Conservation (phyloP, 1,140 invertebrate genomes). For the Gyrodactylus salaris region DNA sequence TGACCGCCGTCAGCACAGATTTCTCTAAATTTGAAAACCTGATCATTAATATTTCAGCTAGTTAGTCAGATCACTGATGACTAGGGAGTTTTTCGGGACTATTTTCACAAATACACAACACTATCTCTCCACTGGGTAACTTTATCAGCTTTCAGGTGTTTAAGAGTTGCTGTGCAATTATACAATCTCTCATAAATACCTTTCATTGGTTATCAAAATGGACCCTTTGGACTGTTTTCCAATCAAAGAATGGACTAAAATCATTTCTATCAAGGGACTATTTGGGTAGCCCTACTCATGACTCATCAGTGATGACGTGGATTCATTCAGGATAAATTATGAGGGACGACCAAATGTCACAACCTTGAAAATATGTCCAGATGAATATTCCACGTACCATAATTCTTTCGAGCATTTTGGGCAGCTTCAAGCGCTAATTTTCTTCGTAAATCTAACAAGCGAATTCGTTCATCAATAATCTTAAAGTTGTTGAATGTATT, state of each 20-base stretch:
- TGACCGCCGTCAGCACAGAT: no score
- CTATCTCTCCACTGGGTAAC: no score
- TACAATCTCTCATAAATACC: no score
- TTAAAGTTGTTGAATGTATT: neutral
- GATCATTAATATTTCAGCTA: no score
- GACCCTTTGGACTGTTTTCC: no score
- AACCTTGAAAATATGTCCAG: neutral
- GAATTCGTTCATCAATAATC: neutral
- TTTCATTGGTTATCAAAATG: no score
- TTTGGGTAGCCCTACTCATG: neutral
- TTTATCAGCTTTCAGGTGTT: no score
- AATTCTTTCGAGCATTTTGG: neutral
- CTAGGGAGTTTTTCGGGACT: no score
- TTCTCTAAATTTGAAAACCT: no score
- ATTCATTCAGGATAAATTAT: neutral
- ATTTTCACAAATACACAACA: no score
- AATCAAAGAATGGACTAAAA: neutral
- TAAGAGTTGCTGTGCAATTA: no score
- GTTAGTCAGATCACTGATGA: no score
- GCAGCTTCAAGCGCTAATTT: neutral
- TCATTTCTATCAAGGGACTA: neutral
- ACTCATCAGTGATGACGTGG: neutral
- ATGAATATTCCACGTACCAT: neutral
- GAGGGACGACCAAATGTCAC: neutral
- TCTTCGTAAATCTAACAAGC: neutral